A percentile compares a stretch with the other conserved stretches of the same genome.
Evolutionary conservation across 2,888 invertebrate species (phyloP).

Genomic region (Charanyca ferruginea): DNA sequence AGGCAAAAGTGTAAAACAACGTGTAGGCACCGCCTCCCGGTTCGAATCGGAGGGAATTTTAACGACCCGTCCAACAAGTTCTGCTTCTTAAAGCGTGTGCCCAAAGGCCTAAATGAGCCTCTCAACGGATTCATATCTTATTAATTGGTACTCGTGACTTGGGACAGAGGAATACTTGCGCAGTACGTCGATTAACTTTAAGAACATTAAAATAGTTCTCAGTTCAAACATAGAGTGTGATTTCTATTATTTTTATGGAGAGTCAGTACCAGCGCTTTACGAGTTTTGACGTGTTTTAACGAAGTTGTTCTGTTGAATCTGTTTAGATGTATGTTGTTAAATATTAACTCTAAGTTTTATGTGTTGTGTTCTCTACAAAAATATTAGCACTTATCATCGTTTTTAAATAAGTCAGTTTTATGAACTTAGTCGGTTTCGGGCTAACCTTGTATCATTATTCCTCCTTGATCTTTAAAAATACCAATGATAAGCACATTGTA

Average conservation of each 20-base stretch:
- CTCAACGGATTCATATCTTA: slow-evolving; percentile 69
- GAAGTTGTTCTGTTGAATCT: slow-evolving; percentile 4
- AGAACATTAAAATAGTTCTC: slow-evolving; percentile 28
- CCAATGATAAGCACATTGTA: too few species aligned
- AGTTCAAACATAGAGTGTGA: slow-evolving; percentile 21
- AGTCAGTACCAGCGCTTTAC: slow-evolving; percentile 17
- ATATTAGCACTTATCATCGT: background rate
- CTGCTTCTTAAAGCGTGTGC: slow-evolving; percentile 73
- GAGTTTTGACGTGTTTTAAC: background rate
- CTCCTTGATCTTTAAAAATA: too few species aligned
- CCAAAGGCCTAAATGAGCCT: slow-evolving; percentile 75
- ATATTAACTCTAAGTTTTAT: slow-evolving; percentile 1
- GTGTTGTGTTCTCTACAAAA: background rate
- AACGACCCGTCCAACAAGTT: slow-evolving; percentile 82
- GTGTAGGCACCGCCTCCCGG: slow-evolving; percentile 72
- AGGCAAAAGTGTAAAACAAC: slow-evolving; percentile 70
- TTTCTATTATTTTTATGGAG: slow-evolving; percentile 34
- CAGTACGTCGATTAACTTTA: slow-evolving; percentile 44
- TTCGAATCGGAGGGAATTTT: slow-evolving; percentile 84
- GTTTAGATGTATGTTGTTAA: background rate
- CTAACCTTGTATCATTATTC: background rate
- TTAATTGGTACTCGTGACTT: slow-evolving; percentile 72
- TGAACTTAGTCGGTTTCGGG: background rate
- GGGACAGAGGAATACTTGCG: slow-evolving; percentile 51
- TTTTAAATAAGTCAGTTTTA: slow-evolving; percentile 3